Percentiles rank a stretch among this genome's conserved stretches.
Evolutionary conservation across 2,113 vertebrate genomes (phyloP).

Genomic region (Neogale vison): DNA sequence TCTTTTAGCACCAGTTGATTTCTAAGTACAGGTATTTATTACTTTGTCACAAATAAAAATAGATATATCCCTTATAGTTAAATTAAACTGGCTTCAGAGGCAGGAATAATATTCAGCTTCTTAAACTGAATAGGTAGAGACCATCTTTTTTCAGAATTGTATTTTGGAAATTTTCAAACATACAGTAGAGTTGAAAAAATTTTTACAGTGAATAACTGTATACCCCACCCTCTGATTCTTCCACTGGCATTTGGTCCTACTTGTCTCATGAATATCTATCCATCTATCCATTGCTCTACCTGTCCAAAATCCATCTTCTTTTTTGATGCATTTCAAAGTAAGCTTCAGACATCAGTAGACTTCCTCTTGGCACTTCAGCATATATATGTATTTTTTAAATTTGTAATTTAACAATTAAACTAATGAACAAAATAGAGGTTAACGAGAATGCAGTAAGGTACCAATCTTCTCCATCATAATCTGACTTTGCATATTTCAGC

Average conservation of each 20-base stretch:
- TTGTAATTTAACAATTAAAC: background rate
- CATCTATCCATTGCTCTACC: no score
- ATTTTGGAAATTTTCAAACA: constrained; percentile 4
- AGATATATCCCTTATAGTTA: background rate
- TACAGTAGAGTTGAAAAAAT: background rate
- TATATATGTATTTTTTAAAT: background rate
- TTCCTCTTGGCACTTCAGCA: background rate
- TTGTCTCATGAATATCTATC: background rate
- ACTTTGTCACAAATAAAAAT: background rate
- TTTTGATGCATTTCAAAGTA: background rate
- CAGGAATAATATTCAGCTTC: background rate
- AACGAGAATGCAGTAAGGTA: background rate
- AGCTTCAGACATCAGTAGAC: background rate
- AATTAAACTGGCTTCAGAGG: background rate
- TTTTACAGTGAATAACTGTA: background rate
- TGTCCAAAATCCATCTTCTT: background rate
- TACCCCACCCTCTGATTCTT: background rate
- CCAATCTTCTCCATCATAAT: background rate
- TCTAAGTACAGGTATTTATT: background rate
- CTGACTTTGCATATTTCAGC: background rate
- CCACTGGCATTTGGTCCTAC: background rate
- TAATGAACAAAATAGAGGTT: background rate
- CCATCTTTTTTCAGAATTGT: background rate
- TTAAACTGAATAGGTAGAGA: background rate
- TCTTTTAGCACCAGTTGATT: background rate